Conservation (phyloP, 1,140 invertebrate genomes). For the Pseudomyrmex sp. region DNA sequence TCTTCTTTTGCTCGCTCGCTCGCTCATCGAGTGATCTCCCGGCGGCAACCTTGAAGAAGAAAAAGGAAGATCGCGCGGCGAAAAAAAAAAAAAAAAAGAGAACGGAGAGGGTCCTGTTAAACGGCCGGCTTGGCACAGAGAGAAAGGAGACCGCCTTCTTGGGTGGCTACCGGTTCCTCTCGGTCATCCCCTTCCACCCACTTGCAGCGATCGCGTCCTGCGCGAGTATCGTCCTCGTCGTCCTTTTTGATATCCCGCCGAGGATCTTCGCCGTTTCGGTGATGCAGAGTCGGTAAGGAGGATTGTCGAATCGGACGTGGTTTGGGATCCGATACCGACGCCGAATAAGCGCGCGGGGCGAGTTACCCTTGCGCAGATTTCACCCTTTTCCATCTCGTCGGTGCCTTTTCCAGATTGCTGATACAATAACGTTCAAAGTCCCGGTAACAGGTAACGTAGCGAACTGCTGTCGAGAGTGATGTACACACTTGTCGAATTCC, state of each 20-base stretch:
- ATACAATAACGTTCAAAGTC: background rate
- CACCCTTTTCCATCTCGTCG: background rate
- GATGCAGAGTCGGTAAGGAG: slow-evolving; percentile 28
- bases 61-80: slow-evolving; percentile 47
- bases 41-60: slow-evolving; percentile 72
- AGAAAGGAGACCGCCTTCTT: slow-evolving; percentile 82
- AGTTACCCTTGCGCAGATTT: slow-evolving; percentile 4
- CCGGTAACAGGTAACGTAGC: background rate
- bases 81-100: slow-evolving; percentile 48
- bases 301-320: background rate
- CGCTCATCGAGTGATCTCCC: slow-evolving; percentile 15
- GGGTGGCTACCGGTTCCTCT: slow-evolving; percentile 82
- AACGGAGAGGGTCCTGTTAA: slow-evolving; percentile 66
- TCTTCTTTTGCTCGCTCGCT: slow-evolving; percentile 50
- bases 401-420: background rate
- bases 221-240: slow-evolving; percentile 17
- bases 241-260: slow-evolving; percentile 6
- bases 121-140: slow-evolving; percentile 69
- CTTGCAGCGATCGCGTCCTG: background rate
- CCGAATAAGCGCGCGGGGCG: background rate
- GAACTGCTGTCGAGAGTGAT: slow-evolving; percentile 12
- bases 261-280: background rate
- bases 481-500: background rate
- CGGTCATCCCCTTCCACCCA: slow-evolving; percentile 63
- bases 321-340: background rate